Evolutionary conservation across 2,888 invertebrate genomes (phyloP).

Genomic region (Plagodis dolabraria): DNA sequence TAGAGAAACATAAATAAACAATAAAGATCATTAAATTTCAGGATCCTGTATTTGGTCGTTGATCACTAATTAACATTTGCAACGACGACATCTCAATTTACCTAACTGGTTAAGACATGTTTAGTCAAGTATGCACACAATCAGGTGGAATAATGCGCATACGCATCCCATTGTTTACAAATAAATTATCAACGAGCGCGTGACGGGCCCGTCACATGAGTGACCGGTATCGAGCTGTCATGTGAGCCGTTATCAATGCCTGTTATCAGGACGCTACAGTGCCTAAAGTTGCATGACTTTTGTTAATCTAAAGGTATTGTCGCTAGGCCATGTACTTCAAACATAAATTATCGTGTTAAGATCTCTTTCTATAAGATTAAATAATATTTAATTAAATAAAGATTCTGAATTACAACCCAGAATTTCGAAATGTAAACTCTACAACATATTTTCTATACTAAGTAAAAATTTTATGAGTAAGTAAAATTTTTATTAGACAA

Average conservation of each 20-base stretch:
- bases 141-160: constrained; percentile 9
- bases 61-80: too few species aligned
- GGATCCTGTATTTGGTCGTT: too few species aligned
- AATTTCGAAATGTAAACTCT: too few species aligned
- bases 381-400: too few species aligned
- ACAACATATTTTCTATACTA: too few species aligned
- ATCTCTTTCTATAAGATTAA: too few species aligned
- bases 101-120: not conserved
- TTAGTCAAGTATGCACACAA: constrained; percentile 1
- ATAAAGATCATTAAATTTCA: too few species aligned
- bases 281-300: constrained; percentile 3
- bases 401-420: too few species aligned
- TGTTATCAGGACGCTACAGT: constrained; percentile 14
- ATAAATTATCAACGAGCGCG: constrained; percentile 50
- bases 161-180: constrained; percentile 39
- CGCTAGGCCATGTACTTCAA: not conserved
- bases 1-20: too few species aligned
- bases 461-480: too few species aligned
- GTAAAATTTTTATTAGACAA: too few species aligned
- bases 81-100: not conserved
- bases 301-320: not conserved
- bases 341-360: too few species aligned
- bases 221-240: constrained; percentile 62
- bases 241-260: constrained; percentile 59
- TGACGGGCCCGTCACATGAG: constrained; percentile 65